Evolutionary conservation across 2,113 vertebrate species (phyloP), one percentile per base, ranked within the genome.

Genomic region (Pangasianodon hypophthalmus): DNA sequence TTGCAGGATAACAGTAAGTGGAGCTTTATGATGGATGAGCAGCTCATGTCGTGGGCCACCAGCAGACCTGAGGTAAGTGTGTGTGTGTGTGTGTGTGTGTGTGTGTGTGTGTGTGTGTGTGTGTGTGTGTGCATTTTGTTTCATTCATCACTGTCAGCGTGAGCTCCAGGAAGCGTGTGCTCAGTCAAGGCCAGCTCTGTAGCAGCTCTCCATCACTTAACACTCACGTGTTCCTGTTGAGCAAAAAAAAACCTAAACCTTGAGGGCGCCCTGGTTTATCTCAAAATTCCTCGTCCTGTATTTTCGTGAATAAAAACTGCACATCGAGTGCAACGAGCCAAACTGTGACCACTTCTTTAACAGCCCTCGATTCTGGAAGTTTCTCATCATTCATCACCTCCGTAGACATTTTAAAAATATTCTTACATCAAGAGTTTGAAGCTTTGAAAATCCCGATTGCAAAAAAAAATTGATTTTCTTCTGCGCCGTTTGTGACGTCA

Each of bases 11-110:
- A 97, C 79, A 96, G 94, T 91, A 96, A 96, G 92, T 97, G 96
- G 96, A 97, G 94, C 90, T 96, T 95, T 91, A 94, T 94, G 91
- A 97, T 97, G 96, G 96, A 97, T 91, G 96, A 97, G 89, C 96
- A 97, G 91, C 93, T 97, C 90, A 97, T 97, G 96, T 94, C 95
- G 0, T 97, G 96, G 96, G 96, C 96, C 71, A 96, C 95, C 87
- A 94, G 91, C 91, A 95, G 92, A 93, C 96, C 96, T 13, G 96
- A 97, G 96, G 96, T 97, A 93, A 89, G 56, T 19, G 16, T 73
- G 54, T 86, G 91, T 84, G 77, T 86, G 62, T 46, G 19, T 52
- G 52, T 88, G 83, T 60, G 48, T 19, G 56, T 87, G 50, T 88
- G 46, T 86, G 50, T 88, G 56, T 86, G 69, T 32, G 9, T 60